Evolutionary conservation across 2,797 vertebrate species (phyloP), one percentile per base, ranked within the genome.

Genomic region (Knipowitschia caucasica): DNA sequence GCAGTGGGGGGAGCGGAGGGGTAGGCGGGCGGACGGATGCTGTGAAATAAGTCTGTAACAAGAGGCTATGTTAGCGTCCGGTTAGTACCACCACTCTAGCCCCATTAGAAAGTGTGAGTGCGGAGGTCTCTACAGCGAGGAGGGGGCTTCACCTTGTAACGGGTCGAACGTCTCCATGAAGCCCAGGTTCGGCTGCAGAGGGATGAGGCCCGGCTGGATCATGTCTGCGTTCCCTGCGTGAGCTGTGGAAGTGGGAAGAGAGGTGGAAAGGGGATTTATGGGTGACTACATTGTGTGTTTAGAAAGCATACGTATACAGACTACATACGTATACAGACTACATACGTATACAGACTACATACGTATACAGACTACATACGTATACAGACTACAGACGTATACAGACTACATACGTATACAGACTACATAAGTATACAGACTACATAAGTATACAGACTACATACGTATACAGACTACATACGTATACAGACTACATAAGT

Each of bases 141-240:
- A 9, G 7, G 14, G 3, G 14, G 4, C 47, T 29, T 85, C 87
- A 98, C 96, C 97, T 89, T 95, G 96, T 51, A 98, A 93, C 53
- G 94, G 92, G 66, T 99, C 97, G 59, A 96, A 96, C 2, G 94
- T 95, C 83, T 98, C 97, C 94, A 98, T 98, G 86, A 98, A 96
- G 86, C 98, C 96, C 62, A 98, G 84, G 82, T 98, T 99, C 62
- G 97, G 97, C 68, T 99, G 97, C 69, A 99, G 86, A 35, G 95
- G 95, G 70, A 94, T 95, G 62, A 99, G 93, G 40, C 95, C 95
- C 0, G 97, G 97, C 84, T 99, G 97, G 75, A 99, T 99, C 95
- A 99, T 98, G 79, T 99, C 97, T 53, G 97, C 97, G 15, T 99
- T 99, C 25, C 93, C 94, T 67, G 94, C 91, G 64, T 98, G 94